Evolutionary conservation across 2,888 invertebrate species (phyloP), one percentile per base, ranked within the genome.

Genomic region (Litoditis marina): DNA sequence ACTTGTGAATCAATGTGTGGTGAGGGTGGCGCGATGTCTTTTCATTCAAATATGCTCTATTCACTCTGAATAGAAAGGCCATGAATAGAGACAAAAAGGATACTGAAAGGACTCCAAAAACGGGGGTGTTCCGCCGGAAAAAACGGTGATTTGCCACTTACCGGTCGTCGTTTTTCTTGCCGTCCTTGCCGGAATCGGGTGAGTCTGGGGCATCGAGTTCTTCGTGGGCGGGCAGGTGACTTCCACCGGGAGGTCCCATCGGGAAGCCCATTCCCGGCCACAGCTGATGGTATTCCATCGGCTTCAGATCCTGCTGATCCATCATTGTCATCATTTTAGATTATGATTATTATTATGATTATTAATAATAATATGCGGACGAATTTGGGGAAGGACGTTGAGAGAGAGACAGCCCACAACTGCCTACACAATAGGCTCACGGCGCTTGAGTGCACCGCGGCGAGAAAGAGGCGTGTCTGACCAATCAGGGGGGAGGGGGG

Each of bases 91-190:
- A 25, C 28, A 19, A 6, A 22, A 31, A 5, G 19, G 8, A 11
- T 28, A 22, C 11, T 59, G 11, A 27, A 59, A 36, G 42, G 57
- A 27, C 11, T 25, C 7, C 32, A 62, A 36, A n/a, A 56, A 36
- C 13, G 25, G 25, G 28, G 25, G n/a, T n/a, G n/a, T 53, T 32
- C 16, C 27, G 42, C 51, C 42, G 39, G 5, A 54, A 39, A 30
- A 16, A 27, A 34, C 31, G 39, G 27, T 28, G 11, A 46, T 36
- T 13, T 7, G 30, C n/a, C 30, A 56, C 63, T 58, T 58, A 74
- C 69, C 78, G 70, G 54, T 76, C 77, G 55, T 78, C 78, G 39
- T 71, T 68, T 46, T 73, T 71, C 59, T 73, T 73, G 31, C 73
- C 73, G 51, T 70, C 71, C 42, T 71, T 71, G 8, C 70, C 72